phyloP scores from a whole-genome alignment of 2,888 invertebrate species.

The Crioceris asparagi region DNA sequence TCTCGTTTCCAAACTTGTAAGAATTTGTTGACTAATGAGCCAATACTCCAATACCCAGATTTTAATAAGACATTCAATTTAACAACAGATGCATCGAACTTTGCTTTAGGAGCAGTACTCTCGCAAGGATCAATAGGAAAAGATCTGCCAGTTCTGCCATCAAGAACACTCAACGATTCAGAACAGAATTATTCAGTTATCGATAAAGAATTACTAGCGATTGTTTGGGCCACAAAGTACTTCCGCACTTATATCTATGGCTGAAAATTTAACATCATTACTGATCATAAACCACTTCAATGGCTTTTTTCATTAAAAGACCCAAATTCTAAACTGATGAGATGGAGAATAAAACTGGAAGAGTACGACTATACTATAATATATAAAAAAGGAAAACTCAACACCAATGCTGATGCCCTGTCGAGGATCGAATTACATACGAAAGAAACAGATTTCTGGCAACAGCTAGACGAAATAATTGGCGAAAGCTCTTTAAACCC shows the following conservation, averaged over 20 bases:
- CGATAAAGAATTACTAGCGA: constrained; percentile 18
- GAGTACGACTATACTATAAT: constrained; percentile 8
- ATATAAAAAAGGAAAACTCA: constrained; percentile 10
- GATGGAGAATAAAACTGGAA: constrained; percentile 9
- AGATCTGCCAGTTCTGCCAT: constrained; percentile 17
- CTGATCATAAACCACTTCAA: constrained; percentile 11
- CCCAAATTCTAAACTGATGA: constrained; percentile 7
- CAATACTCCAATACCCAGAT: constrained; percentile 19
- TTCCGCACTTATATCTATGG: constrained; percentile 17
- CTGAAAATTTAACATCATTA: constrained; percentile 10
- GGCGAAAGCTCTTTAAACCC: too few relatives aligned
- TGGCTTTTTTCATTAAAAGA: constrained; percentile 9
- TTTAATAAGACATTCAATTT: constrained; percentile 19
- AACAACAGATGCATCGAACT: constrained; percentile 19
- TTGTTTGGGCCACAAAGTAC: constrained; percentile 16
- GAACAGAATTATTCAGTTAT: constrained; percentile 15
- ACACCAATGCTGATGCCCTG: constrained; percentile 10
- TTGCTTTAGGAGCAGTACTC: constrained; percentile 19
- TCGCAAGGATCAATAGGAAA: constrained; percentile 15
- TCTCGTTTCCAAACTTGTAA: constrained; percentile 13
- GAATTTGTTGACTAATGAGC: constrained; percentile 14
- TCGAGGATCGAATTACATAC: constrained; percentile 7
- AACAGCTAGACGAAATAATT: too few relatives aligned
- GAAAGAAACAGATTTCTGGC: not conserved
- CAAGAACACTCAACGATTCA: constrained; percentile 10